Percentiles rank a stretch among this genome's conserved stretches.
phyloP scores from a whole-genome alignment of 2,113 vertebrate genomes.

The Acinonyx jubatus region DNA sequence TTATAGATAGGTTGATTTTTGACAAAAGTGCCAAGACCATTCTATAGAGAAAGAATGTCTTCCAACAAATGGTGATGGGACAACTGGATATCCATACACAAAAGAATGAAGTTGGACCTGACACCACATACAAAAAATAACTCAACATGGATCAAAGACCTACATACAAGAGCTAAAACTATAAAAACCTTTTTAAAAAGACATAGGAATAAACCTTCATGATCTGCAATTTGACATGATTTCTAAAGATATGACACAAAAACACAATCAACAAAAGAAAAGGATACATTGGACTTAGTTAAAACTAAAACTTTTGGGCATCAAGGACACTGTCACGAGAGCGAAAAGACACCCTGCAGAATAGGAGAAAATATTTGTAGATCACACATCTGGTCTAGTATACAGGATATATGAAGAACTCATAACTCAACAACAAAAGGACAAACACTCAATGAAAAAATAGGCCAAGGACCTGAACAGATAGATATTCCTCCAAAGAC shows the following conservation, averaged over 20 bases:
- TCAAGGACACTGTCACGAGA: not conserved
- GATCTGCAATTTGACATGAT: not conserved
- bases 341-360: not conserved
- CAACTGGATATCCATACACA: not conserved
- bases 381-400: not conserved
- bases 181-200: not conserved
- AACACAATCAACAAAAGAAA: not conserved
- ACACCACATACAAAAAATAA: not conserved
- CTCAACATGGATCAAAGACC: not conserved
- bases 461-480: not conserved
- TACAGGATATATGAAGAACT: not conserved
- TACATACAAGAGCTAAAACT: not conserved
- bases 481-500: not conserved
- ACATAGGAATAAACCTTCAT: not conserved
- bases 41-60: not conserved
- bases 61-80: not conserved
- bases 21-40: not conserved
- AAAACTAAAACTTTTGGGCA: not conserved
- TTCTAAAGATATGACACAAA: not conserved
- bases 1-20: not conserved
- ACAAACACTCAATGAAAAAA: not conserved
- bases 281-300: not conserved
- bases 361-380: not conserved
- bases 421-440: not conserved
- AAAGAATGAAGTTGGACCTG: not conserved